Evolutionary conservation across 2,113 vertebrate species (phyloP), one percentile per base, ranked within the genome.

Genomic region (Crotophaga sulcirostris): DNA sequence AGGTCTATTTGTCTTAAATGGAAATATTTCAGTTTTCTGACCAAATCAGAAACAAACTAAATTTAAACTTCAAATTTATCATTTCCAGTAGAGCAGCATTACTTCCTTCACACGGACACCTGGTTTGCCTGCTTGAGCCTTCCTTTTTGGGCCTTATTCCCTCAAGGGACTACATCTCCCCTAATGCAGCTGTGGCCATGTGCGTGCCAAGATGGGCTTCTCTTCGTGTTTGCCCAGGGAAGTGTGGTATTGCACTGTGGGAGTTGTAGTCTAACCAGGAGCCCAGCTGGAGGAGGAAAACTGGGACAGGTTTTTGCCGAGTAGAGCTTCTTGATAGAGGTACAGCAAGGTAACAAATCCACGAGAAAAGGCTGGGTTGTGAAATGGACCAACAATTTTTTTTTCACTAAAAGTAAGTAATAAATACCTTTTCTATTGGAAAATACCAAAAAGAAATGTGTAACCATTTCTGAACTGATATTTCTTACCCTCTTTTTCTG

Each of bases 251-350:
- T 12, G 56, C 55, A 5, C 28, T 3, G 44, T 7, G n/a, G 38
- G 75, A 73, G 83, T 20, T 11, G 54, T 8, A 17, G 44, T 4
- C 44, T 14, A 21, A 51, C 26, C 83, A 7, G 36, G 36, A 56
- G 34, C 42, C 25, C 1, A 0, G 62, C 29, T 6, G 7, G 33
- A 2, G 3, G 3, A 6, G 13, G 0, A 2, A 5, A 23, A 10
- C 17, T 3, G 1, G 7, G 11, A 62, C 12, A 3, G 7, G 5
- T 2, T 24, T 13, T 9, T 3, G 15, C 52, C 51, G 10, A 5
- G 16, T 7, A 31, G 19, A 73, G 40, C 58, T 38, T 28, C 85
- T 36, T 10, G 38, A 1, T 18, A 33, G 45, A 42, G 47, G 3
- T 28, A 29, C 42, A n/a, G 34, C 28, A 24, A 21, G 36, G 25